phyloP scores from a whole-genome alignment of 1,140 invertebrate genomes.

The Sarcophaga peregrina region DNA sequence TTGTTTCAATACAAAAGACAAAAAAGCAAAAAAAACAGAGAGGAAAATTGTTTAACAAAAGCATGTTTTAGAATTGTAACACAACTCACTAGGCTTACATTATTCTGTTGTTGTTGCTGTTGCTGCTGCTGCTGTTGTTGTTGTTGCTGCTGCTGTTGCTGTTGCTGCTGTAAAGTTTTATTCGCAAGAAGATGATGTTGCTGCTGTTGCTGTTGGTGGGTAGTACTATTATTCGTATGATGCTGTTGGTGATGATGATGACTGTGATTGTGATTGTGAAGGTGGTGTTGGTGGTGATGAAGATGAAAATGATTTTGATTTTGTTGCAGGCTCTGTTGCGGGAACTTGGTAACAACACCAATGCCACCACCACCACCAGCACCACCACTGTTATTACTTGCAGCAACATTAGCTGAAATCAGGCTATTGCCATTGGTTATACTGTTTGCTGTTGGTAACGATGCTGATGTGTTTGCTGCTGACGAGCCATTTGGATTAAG shows the following conservation, averaged over 20 bases:
- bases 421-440: slow-evolving; percentile 20
- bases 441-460: slow-evolving; percentile 10
- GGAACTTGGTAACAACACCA: neutral
- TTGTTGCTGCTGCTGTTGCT: slow-evolving; percentile 45
- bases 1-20: slow-evolving; percentile 18
- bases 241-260: neutral
- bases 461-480: neutral
- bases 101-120: slow-evolving; percentile 56
- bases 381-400: neutral
- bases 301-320: slow-evolving; percentile 34
- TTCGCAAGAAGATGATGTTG: neutral
- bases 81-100: slow-evolving; percentile 63
- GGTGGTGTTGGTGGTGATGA: neutral
- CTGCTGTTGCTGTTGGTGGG: slow-evolving; percentile 22
- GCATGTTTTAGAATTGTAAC: slow-evolving; percentile 1
- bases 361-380: neutral
- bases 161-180: slow-evolving; percentile 17
- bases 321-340: slow-evolving; percentile 28
- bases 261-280: neutral
- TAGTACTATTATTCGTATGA: neutral
- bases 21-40: too few species aligned
- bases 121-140: slow-evolving; percentile 55
- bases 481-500: neutral
- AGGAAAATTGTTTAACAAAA: neutral
- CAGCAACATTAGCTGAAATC: neutral